A percentile compares a stretch with the other conserved stretches of the same genome.
phyloP scores from a whole-genome alignment of 2,797 vertebrate species.

The Periparus ater region DNA sequence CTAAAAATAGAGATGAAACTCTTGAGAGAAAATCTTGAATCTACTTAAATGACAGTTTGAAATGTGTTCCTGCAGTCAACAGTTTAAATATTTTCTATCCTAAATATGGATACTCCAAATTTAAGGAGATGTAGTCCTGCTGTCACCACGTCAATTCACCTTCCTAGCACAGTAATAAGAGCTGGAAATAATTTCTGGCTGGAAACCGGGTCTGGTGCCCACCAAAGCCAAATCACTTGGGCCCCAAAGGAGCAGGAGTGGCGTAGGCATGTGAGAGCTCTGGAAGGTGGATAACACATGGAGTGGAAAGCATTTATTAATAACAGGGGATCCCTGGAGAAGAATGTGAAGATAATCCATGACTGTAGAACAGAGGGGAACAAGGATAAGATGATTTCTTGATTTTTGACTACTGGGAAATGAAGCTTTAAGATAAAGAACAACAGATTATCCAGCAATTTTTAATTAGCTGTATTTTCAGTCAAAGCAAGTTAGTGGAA shows the following conservation, averaged over 20 bases:
- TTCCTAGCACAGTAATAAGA: conserved; percentile 32
- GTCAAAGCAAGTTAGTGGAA: not conserved
- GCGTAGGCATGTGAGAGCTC: not conserved
- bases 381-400: not conserved
- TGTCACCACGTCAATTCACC: conserved; percentile 48
- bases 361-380: not conserved
- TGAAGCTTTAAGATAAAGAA: conserved; percentile 33
- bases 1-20: conserved; percentile 66
- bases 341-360: not conserved
- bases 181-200: conserved; percentile 41
- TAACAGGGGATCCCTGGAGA: not conserved
- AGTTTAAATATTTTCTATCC: conserved; percentile 61
- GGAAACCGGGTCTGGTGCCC: not conserved
- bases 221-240: not conserved
- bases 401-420: not conserved
- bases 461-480: not conserved
- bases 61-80: conserved; percentile 46
- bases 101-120: conserved; percentile 56
- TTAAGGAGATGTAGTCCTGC: conserved; percentile 56
- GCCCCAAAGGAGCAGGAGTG: not conserved
- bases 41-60: conserved; percentile 52
- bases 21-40: conserved; percentile 59
- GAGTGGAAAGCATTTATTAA: not conserved
- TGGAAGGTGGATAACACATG: not conserved
- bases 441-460: not conserved